Evolutionary conservation across 2,113 vertebrate species (phyloP), one percentile per base, ranked within the genome.

Genomic region (Axis porcinus): DNA sequence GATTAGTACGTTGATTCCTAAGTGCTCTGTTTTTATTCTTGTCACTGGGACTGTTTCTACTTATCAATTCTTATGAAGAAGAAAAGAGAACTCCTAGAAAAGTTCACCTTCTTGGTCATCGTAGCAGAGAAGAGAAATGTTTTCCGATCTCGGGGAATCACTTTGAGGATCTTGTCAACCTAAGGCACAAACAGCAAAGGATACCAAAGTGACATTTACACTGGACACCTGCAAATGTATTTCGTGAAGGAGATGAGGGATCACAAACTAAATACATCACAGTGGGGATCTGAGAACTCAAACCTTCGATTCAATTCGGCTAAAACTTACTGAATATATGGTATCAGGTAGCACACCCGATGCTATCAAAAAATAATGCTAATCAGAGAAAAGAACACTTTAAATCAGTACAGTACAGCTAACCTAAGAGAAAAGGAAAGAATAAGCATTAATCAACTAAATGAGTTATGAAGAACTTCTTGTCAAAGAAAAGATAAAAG

Each of bases 131-230:
- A 99, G 30, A 99, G 98, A 90, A 99, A 99, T 0, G 99, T 99
- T 52, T 99, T 99, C 95, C 99, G 99, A 28, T 99, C 99, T 98
- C 99, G 99, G 58, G 99, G 99, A 98, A 99, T 99, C 97, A 99
- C 99, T 98, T 99, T 99, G 86, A 99, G 84, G 96, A 99, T 99
- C 98, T 99, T 99, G 98, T 99, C 99, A 95, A 99, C 99, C 99
- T 99, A 98, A 23, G 84, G 89, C 58, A 93, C 92, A 85, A 98
- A 92, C 2, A 45, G 9, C 93, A 89, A 92, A 78, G 91, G 96
- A 92, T 1, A n/a, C n/a, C 94, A 98, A 95, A 21, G 0, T 33
- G 52, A 83, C 40, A 33, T 7, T 74, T 28, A 86, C 27, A 54
- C 6, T 14, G 40, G 36, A 83, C 6, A 58, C 2, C 45, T 19